Evolutionary conservation across 92 coral and sea anemone species (phyloP).

Genomic region (Epizoanthus ramosus): DNA sequence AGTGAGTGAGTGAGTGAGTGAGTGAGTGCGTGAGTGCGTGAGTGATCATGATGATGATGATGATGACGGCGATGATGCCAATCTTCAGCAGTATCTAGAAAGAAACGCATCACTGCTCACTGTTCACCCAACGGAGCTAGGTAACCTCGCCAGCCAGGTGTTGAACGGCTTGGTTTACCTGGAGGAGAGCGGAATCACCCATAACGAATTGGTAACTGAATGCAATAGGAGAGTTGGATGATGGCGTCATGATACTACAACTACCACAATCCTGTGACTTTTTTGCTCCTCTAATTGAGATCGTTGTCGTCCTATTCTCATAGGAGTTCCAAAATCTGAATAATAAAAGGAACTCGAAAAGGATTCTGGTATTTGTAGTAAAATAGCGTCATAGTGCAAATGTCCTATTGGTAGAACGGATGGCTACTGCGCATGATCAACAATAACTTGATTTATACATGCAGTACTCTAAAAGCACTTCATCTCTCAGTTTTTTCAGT

Average conservation of each 20-base stretch:
- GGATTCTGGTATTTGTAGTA: too few relatives aligned
- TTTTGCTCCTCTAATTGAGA: too few relatives aligned
- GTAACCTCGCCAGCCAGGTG: conserved; percentile 60
- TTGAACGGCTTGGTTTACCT: conserved; percentile 75
- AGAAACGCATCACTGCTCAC: conserved; percentile 63
- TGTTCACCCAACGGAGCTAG: conserved; percentile 69
- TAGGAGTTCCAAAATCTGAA: neutral
- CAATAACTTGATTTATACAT: too few relatives aligned
- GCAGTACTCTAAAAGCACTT: too few relatives aligned
- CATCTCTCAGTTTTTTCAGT: too few relatives aligned
- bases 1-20: too few relatives aligned
- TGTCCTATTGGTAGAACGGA: neutral
- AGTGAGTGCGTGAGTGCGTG: too few relatives aligned
- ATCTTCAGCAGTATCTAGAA: conserved; percentile 57
- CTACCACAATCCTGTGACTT: neutral
- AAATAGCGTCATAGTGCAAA: too few relatives aligned
- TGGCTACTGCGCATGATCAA: neutral
- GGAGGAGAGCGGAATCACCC: conserved; percentile 64
- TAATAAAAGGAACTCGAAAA: neutral
- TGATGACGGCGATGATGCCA: too few relatives aligned
- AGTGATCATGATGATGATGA: too few relatives aligned
- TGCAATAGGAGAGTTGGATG: too few relatives aligned
- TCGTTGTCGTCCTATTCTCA: too few relatives aligned
- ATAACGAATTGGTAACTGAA: conserved; percentile 72
- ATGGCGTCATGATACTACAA: neutral